These are phyloP conservation scores for Antechinus flavipes DNA, from an alignment of 2,113 vertebrate genomes.

Conservation along the genomic window DNA sequence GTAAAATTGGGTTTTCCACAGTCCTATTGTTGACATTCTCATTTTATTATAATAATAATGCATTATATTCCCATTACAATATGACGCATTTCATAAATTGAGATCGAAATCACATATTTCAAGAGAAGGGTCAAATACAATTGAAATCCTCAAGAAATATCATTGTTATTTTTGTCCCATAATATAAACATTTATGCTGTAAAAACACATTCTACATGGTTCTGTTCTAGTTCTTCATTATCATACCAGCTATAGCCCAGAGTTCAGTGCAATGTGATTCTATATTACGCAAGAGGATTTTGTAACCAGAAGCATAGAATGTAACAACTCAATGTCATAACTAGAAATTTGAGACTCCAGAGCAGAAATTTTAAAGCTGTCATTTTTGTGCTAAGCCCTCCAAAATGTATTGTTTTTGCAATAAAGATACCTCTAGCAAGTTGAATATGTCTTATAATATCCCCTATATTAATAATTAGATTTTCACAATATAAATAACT, in stretches of 20 bases:
- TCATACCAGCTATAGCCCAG: not conserved
- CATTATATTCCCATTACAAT: not conserved
- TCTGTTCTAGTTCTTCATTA: not conserved
- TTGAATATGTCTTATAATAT: not conserved
- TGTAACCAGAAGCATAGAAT: slow-evolving; percentile 18
- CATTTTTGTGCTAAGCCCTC: slow-evolving; percentile 13
- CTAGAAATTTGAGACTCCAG: not conserved
- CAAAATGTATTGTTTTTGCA: not conserved
- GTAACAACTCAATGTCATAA: not conserved
- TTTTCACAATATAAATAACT: slow-evolving; percentile 12
- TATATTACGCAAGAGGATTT: not conserved
- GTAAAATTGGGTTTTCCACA: slow-evolving; percentile 20
- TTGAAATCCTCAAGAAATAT: not conserved
- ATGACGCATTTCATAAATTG: not conserved
- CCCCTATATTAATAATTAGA: not conserved
- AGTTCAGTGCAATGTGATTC: not conserved
- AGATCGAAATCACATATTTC: not conserved
- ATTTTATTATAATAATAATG: slow-evolving; percentile 44
- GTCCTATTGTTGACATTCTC: slow-evolving; percentile 21
- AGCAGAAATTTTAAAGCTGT: slow-evolving; percentile 11
- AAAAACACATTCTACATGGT: not conserved
- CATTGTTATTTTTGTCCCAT: not conserved
- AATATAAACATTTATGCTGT: not conserved
- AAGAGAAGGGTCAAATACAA: not conserved
- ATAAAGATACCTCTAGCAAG: not conserved